phyloP scores from a whole-genome alignment of 30 jellyfish, hydroid and myxozoan genomes.

The Sanderia malayensis region DNA sequence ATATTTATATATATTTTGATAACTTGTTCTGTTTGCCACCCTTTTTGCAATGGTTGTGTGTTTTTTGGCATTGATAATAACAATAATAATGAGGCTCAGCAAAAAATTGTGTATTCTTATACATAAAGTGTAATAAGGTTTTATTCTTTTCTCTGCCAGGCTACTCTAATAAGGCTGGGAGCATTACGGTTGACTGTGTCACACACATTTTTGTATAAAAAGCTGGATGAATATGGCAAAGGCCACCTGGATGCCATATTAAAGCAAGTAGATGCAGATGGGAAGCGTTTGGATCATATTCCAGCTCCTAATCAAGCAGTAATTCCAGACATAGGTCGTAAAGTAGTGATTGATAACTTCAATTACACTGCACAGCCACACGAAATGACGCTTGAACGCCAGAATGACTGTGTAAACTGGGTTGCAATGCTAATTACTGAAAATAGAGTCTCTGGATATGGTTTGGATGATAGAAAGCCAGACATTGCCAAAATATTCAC shows the following conservation, averaged over 20 bases:
- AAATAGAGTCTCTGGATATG: slow-evolving; percentile 11
- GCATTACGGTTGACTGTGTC: slow-evolving; percentile 4
- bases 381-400: slow-evolving; percentile 19
- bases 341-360: slow-evolving; percentile 24
- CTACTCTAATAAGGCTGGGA: slow-evolving; percentile 7
- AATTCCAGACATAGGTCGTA: slow-evolving; percentile 6
- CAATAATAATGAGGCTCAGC: too few species aligned
- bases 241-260: slow-evolving; percentile 1
- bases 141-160: background rate
- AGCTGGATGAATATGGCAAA: slow-evolving; percentile 12
- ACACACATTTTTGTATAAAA: slow-evolving; percentile 12
- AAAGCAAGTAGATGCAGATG: background rate
- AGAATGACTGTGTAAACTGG: slow-evolving; percentile 23
- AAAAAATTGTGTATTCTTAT: too few species aligned
- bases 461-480: slow-evolving; percentile 13
- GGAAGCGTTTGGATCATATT: background rate
- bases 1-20: background rate
- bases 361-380: slow-evolving; percentile 23
- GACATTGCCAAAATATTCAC: background rate
- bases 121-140: too few species aligned
- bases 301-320: background rate
- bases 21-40: background rate
- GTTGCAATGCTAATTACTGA: slow-evolving; percentile 19
- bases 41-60: too few species aligned
- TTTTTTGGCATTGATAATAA: too few species aligned